phyloP scores from a whole-genome alignment of 2,888 invertebrate species.

The Tipula helvola region DNA sequence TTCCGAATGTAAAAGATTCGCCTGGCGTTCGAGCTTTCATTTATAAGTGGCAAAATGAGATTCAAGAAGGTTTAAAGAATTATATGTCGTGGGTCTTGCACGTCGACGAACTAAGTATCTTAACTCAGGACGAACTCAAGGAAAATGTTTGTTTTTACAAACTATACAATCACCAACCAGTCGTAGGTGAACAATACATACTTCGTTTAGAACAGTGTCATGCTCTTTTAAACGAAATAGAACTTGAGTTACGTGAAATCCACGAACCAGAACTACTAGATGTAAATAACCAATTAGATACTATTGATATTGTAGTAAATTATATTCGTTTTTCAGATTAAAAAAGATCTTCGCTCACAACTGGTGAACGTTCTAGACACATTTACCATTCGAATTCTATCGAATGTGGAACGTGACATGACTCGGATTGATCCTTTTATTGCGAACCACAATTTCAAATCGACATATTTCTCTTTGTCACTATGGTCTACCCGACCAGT shows the following conservation, averaged over 20 bases:
- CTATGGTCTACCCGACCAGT: not conserved
- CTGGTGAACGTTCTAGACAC: not conserved
- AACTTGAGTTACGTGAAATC: not conserved
- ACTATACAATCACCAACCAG: not conserved
- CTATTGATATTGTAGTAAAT: not conserved
- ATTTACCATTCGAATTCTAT: not conserved
- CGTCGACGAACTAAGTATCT: not conserved
- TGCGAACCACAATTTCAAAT: not conserved
- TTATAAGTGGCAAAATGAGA: not conserved
- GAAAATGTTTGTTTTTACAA: not conserved
- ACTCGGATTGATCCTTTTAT: not conserved
- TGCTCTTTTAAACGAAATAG: not conserved
- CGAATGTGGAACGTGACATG: not conserved
- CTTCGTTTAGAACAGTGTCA: not conserved
- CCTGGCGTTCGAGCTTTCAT: not conserved
- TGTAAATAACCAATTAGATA: not conserved
- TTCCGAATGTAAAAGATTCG: not conserved
- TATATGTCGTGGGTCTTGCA: not conserved
- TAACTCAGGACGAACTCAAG: not conserved
- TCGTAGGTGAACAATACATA: not conserved
- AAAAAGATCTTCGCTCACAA: not conserved
- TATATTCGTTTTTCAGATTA: not conserved
- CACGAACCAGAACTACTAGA: not conserved
- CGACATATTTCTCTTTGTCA: not conserved
- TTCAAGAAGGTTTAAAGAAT: not conserved